Conservation (phyloP, 1,140 invertebrate genomes). For the Solenopsis invicta region DNA sequence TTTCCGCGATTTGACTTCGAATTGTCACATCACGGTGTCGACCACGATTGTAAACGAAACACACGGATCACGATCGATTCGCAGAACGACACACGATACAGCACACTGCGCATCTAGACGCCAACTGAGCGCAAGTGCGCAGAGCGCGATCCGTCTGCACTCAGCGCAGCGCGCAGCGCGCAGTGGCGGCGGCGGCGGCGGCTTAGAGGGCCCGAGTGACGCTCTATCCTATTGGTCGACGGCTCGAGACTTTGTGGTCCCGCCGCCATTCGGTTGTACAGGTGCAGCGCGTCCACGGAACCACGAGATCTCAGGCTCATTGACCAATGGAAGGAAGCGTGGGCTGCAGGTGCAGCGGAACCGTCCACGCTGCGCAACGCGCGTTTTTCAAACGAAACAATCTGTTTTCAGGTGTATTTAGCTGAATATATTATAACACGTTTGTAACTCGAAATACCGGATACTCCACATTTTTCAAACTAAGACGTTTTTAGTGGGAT, state of each 20-base stretch:
- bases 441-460: not conserved
- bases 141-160: too few relatives aligned
- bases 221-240: conserved; percentile 41
- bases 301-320: not conserved
- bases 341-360: conserved; percentile 23
- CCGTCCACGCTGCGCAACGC: not conserved
- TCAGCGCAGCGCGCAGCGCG: too few relatives aligned
- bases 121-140: conserved; percentile 57
- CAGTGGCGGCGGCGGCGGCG: not conserved
- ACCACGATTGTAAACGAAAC: not conserved
- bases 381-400: conserved; percentile 28
- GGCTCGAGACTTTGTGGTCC: not conserved
- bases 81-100: not conserved
- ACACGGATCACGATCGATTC: conserved; percentile 15
- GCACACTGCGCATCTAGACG: conserved; percentile 64
- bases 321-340: not conserved
- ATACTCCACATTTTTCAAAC: not conserved
- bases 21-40: too few relatives aligned
- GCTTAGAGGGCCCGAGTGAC: conserved; percentile 38
- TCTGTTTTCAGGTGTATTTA: not conserved
- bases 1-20: not conserved
- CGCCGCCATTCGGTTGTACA: conserved; percentile 41
- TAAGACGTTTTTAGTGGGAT: not conserved
- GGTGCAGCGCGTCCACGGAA: conserved; percentile 2
- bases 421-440: not conserved